Evolutionary conservation across 1,140 invertebrate species (phyloP), one percentile per base, ranked within the genome.

Genomic region (Heliconius himera): DNA sequence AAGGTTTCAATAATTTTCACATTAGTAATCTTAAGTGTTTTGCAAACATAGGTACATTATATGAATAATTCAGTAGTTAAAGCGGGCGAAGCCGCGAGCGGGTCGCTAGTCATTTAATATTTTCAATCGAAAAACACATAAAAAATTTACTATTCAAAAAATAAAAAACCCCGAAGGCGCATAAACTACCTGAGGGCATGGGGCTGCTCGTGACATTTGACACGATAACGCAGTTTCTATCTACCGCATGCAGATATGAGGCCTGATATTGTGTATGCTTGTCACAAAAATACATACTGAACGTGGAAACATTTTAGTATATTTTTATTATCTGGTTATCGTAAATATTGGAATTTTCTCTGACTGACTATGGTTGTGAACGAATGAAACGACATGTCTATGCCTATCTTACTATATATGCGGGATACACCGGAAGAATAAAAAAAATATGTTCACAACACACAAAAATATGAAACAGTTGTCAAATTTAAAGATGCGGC

Each of bases 131-230:
- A n/a, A n/a, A 56, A n/a, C 8, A 18, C 20, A 22, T n/a, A 8
- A 18, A 56, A 56, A 20, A 22, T 22, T 33, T 36, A 36, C 54
- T 60, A 60, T 60, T 60, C 54, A 66, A 66, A 66, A 16, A 66
- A 66, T 22, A 60, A 26, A 60, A 60, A 13, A 9, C 56, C 1
- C 9, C 9, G n/a, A 22, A 60, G n/a, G 22, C 56, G 33, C 22
- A 75, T 49, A 75, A 75, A 41, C 74, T 75, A 75, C 54, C 54
- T 46, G 51, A 66, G 36, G 74, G 74, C 74, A 75, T 41, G 74
- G 54, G n/a, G 56, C 54, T 66, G 36, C 51, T 60, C 74, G 54
- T 60, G 29, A 60, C 54, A 22, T 38, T 75, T 75, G 54, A 74
- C 33, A 74, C 56, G 29, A 56, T 54, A 75, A 60, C 74, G 54